These are phyloP conservation scores for Drosophila nr. perissopoda DNA, from an alignment of 2,888 invertebrate species.

Conservation along the genomic window DNA sequence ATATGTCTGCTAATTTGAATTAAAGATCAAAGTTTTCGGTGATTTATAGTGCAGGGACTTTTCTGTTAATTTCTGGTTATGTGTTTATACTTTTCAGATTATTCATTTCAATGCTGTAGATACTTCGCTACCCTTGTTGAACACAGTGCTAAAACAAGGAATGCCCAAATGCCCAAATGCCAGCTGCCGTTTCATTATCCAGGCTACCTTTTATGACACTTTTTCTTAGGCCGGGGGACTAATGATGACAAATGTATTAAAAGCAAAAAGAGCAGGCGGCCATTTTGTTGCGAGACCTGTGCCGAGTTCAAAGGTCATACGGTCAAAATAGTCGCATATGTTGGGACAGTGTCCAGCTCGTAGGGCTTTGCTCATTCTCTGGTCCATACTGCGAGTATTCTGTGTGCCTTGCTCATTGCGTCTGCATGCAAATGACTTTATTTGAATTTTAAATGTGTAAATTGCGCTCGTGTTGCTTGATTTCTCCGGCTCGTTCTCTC, in stretches of 20 bases:
- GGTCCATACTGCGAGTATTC: slow-evolving; percentile 5
- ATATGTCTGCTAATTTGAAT: slow-evolving; percentile 16
- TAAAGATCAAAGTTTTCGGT: slow-evolving; percentile 28
- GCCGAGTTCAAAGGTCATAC: slow-evolving; percentile 69
- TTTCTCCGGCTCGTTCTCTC: slow-evolving; percentile 41
- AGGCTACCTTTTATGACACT: slow-evolving; percentile 36
- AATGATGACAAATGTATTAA: slow-evolving; percentile 76
- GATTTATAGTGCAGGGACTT: slow-evolving; percentile 29
- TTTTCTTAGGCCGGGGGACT: slow-evolving; percentile 58
- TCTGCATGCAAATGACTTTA: slow-evolving; percentile 79
- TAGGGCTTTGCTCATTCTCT: slow-evolving; percentile 7
- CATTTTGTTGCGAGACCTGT: slow-evolving; percentile 26
- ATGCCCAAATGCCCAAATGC: slow-evolving; percentile 4
- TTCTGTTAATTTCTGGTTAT: slow-evolving; percentile 13
- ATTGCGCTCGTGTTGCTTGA: slow-evolving; percentile 67
- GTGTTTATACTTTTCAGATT: slow-evolving; percentile 17
- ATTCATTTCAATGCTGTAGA: slow-evolving; percentile 34
- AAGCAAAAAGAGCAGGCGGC: slow-evolving; percentile 35
- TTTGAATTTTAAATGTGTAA: slow-evolving; percentile 79
- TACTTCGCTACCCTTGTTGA: slow-evolving; percentile 27
- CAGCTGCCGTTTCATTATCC: slow-evolving; percentile 39
- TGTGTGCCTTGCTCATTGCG: slow-evolving; percentile 54
- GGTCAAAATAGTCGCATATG: slow-evolving; percentile 63
- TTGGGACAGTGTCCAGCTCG: slow-evolving; percentile 59
- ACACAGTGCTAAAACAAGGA: slow-evolving; percentile 4